Conservation (phyloP, 2,888 invertebrate genomes). For the Zhengitettix transpicula region DNA sequence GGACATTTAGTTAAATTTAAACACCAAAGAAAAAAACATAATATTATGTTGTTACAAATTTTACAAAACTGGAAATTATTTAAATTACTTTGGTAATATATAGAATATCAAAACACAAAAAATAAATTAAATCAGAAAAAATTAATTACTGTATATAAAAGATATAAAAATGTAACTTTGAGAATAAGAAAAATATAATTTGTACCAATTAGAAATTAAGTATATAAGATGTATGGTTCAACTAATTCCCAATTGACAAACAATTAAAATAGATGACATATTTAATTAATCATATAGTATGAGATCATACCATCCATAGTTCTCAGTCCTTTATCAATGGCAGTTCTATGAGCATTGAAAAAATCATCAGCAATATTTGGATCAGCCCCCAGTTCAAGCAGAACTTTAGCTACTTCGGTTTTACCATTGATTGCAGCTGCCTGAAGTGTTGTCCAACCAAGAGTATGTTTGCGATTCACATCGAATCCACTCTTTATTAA, state of each 20-base stretch:
- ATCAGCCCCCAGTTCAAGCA: conserved; percentile 61
- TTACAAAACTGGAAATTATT: too few species aligned
- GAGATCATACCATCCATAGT: conserved; percentile 38
- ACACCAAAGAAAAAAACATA: background rate
- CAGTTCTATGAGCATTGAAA: conserved; percentile 47
- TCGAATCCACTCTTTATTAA: conserved; percentile 32
- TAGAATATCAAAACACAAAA: too few species aligned
- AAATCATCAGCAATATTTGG: conserved; percentile 61
- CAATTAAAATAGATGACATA: too few species aligned
- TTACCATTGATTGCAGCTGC: conserved; percentile 67
- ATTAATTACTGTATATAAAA: too few species aligned
- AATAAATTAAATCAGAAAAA: too few species aligned
- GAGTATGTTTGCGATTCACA: conserved; percentile 50
- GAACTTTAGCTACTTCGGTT: conserved; percentile 36
- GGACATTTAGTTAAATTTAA: background rate
- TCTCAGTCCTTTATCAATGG: conserved; percentile 47
- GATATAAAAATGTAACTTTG: too few species aligned
- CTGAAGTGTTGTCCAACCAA: conserved; percentile 81
- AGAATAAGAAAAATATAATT: too few species aligned
- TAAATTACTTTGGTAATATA: too few species aligned
- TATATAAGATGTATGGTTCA: too few species aligned
- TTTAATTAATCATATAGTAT: too few species aligned
- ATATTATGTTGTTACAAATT: background rate
- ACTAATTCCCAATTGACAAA: too few species aligned
- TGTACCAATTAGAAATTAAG: too few species aligned